These are phyloP conservation scores for Halcyon malimbica DNA, from an alignment of 2,113 vertebrate species.

Conservation along the genomic window DNA sequence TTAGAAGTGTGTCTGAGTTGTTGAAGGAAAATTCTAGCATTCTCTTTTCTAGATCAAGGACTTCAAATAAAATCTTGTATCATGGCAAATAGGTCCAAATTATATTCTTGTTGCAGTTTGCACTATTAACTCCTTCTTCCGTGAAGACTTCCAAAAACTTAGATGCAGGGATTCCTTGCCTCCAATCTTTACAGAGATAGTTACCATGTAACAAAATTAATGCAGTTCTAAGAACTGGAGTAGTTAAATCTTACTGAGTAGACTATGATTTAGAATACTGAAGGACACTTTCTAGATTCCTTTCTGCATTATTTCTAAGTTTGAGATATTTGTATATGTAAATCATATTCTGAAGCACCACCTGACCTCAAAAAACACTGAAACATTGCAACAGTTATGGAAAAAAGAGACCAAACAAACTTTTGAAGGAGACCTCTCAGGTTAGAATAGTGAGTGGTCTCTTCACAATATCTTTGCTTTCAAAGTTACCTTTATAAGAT, in stretches of 20 bases:
- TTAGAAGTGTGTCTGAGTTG: background rate
- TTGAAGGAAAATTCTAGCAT: background rate
- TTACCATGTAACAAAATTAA: background rate
- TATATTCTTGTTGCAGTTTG: background rate
- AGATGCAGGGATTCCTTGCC: background rate
- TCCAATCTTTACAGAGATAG: background rate
- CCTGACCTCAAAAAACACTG: background rate
- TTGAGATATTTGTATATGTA: background rate
- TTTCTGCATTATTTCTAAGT: background rate
- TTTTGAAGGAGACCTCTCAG: background rate
- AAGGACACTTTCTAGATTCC: background rate
- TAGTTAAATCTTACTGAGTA: background rate
- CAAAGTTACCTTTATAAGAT: constrained; percentile 82
- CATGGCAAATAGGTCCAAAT: background rate
- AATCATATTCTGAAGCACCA: background rate
- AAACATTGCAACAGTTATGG: background rate
- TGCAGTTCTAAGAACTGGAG: background rate
- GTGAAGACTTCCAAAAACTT: background rate
- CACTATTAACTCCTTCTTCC: background rate
- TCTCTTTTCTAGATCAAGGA: background rate
- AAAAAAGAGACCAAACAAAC: background rate
- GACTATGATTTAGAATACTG: background rate
- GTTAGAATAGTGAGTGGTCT: background rate
- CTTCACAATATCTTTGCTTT: background rate
- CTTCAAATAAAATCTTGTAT: background rate